Evolutionary conservation across 2,797 vertebrate species (phyloP).

Genomic region (Argyrosomus regius): DNA sequence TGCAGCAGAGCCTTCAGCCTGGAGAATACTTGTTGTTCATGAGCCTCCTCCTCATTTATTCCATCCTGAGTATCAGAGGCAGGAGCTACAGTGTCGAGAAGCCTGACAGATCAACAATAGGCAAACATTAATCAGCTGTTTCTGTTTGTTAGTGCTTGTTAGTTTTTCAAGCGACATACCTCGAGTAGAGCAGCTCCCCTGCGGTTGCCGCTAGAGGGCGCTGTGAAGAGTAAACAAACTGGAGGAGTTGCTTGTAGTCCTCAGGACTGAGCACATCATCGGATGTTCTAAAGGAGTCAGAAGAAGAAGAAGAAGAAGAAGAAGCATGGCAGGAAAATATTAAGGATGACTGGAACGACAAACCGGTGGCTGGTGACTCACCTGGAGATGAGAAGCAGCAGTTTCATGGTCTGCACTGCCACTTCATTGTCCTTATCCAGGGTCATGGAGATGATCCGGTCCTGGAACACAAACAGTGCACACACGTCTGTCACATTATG

Average conservation of each 20-base stretch:
- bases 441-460: slow-evolving; percentile 93
- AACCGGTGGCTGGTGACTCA: slow-evolving; percentile 72
- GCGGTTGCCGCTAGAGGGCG: slow-evolving; percentile 90
- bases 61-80: slow-evolving; percentile 63
- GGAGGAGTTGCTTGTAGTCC: slow-evolving; percentile 89
- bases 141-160: neutral
- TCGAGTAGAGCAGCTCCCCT: slow-evolving; percentile 91
- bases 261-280: slow-evolving; percentile 85
- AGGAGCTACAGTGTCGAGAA: slow-evolving; percentile 75
- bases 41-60: slow-evolving; percentile 69
- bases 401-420: slow-evolving; percentile 92
- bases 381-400: slow-evolving; percentile 92
- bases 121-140: neutral
- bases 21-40: slow-evolving; percentile 59
- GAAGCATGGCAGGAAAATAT: neutral
- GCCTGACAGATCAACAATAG: slow-evolving; percentile 73
- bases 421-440: slow-evolving; percentile 95
- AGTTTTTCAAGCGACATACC: slow-evolving; percentile 71
- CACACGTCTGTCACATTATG: neutral
- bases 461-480: slow-evolving; percentile 80
- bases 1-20: slow-evolving; percentile 86
- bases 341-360: slow-evolving; percentile 27
- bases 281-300: slow-evolving; percentile 82
- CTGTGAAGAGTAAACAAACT: slow-evolving; percentile 91
- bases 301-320: neutral